Evolutionary conservation across 2,888 invertebrate genomes (phyloP), one percentile per base, ranked within the genome.

Genomic region (Brachyptera putata): DNA sequence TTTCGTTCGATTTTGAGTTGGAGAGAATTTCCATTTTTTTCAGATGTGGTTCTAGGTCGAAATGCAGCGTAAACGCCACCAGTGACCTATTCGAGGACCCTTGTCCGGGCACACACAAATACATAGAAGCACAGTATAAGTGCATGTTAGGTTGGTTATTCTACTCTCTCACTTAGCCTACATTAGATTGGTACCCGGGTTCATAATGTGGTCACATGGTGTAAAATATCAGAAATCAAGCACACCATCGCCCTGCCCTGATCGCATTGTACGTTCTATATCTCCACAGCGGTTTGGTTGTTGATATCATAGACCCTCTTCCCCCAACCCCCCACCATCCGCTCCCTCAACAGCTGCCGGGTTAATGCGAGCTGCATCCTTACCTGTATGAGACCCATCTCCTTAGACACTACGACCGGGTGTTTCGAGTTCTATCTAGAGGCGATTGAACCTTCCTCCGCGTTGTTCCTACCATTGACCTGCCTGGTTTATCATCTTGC

Each of bases 21-120:
- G 53, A 16, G 11, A 36, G 53, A 21, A 25, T 34, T 25, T 21
- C 14, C 16, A 21, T 53, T 48, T 49, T 63, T 64, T 65, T 53
- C 67, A 69, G 69, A 65, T 72, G 72, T 66, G 67, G 65, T 60
- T 63, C 64, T 53, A 66, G 65, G 60, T 60, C 67, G 24, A 68
- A 63, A 55, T 72, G 72, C 66, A 68, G 66, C 50, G 66, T 72
- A 34, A 58, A 65, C 39, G 70, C 71, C 21, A 68, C 68, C 63
- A 70, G 70, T 58, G 62, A 64, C 25, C 64, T 68, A 50, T 74
- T 85, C 80, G 78, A 73, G 67, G 79, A 83, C 70, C 81, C 82
- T 64, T 83, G 83, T 73, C 79, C 80, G 64, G 79, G 77, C 65
- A 82, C 82, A 65, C 74, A 73, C 68, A 83, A 83, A 75, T 83